Conservation (phyloP, 2,888 invertebrate genomes). For the Acleris literana region DNA sequence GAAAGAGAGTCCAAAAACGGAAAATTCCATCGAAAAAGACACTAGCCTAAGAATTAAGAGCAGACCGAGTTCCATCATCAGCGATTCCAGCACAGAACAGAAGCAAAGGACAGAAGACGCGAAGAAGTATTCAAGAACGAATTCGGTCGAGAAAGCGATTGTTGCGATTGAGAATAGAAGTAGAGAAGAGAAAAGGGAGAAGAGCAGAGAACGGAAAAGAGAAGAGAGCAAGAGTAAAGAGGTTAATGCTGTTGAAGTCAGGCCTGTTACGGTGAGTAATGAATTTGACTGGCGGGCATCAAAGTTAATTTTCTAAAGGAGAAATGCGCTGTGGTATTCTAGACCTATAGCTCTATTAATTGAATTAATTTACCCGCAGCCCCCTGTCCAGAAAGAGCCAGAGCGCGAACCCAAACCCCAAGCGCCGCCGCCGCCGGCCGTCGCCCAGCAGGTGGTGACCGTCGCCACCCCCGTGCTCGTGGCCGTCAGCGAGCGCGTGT, state of each 20-base stretch:
- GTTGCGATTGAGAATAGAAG: conserved; percentile 41
- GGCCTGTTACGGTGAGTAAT: conserved; percentile 66
- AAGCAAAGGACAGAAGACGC: conserved; percentile 44
- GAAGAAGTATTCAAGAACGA: conserved; percentile 61
- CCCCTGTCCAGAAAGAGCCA: conserved; percentile 31
- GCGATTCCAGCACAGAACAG: conserved; percentile 33
- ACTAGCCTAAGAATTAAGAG: conserved; percentile 38
- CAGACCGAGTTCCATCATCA: conserved; percentile 40
- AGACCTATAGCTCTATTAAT: no score
- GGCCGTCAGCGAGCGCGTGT: conserved; percentile 45
- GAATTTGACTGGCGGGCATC: conserved; percentile 23
- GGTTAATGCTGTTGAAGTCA: conserved; percentile 62
- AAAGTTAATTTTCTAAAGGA: no score
- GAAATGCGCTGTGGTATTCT: no score
- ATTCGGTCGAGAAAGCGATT: conserved; percentile 55
- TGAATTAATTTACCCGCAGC: not conserved
- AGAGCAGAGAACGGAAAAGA: conserved; percentile 48
- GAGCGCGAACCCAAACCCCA: conserved; percentile 37
- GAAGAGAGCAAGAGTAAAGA: conserved; percentile 43
- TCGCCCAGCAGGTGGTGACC: conserved; percentile 53
- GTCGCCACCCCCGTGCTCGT: conserved; percentile 42
- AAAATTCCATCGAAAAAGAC: conserved; percentile 33
- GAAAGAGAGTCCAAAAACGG: conserved; percentile 27
- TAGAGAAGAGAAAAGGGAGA: conserved; percentile 43
- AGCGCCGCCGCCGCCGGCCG: conserved; percentile 43